Base-by-base conservation (phyloP, 1,140 invertebrate species). In the Manduca sexta region DNA sequence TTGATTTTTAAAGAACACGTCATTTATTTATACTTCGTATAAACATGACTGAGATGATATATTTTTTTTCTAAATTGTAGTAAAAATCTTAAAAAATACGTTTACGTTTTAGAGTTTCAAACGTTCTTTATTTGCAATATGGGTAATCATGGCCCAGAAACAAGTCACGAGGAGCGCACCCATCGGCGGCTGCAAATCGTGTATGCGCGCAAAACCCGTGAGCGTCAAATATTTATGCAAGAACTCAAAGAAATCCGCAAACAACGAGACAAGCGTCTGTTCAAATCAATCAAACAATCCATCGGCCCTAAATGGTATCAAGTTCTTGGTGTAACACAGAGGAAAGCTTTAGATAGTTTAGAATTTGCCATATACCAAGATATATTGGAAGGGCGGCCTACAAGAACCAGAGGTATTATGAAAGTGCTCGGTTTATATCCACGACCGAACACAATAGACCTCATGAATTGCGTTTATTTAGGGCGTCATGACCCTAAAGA, bases 261-360 rank as follows among this genome's bases (percentile, higher is more conserved):
- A 45, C 42, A 52, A 37, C 56, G 34, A 14, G 59, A 72, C 15
- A 72, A 63, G 43, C 38, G 46, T n/a, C 18, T 69, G 10, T 51
- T 77, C 1, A 64, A 52, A 34, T 45, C 26, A 10, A 52, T 79
- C 13, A 71, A 48, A 48, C 43, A 53, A n/a, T 21, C 57, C 0
- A 59, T 80, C n/a, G 81, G 81, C 0, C 81, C 81, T 0, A 64
- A 35, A n/a, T 84, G 78, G 81, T 74, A 79, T 34, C 77, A 84
- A 51, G 72, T 69, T 0, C 62, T 84, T 0, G 79, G 78, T 45
- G 74, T 67, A 3, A 60, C 62, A 10, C 78, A 84, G 60, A 63
- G 67, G 46, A 49, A 47, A 0, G 71, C 76, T 0, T 63, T 84
- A 44, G 75, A 84, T 29, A 47, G 49, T 3, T 59, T 84, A 53